A percentile compares a stretch with the other conserved stretches of the same genome.
Evolutionary conservation across 2,888 invertebrate species (phyloP).

Genomic region (Seira musarum): DNA sequence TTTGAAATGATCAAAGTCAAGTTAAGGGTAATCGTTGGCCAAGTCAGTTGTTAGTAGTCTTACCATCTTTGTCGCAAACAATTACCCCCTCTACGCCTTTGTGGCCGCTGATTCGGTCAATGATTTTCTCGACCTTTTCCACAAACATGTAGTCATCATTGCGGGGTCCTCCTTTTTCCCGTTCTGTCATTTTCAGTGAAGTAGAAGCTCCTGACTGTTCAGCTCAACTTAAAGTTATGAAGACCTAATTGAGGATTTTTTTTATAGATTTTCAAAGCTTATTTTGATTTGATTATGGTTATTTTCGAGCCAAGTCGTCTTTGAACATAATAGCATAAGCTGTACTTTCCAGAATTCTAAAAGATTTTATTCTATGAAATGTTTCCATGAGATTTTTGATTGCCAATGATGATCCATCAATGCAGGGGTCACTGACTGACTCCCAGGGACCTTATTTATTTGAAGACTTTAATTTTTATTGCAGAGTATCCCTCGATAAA

Average conservation of each 20-base stretch:
- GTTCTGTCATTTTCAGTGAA: too few species aligned
- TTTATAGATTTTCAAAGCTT: too few species aligned
- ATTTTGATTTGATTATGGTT: too few species aligned
- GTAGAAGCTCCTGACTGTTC: too few species aligned
- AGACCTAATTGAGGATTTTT: too few species aligned
- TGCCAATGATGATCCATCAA: neutral
- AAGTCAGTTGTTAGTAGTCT: neutral
- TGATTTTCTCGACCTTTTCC: slow-evolving; percentile 60
- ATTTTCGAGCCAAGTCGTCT: too few species aligned
- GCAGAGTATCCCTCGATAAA: slow-evolving; percentile 71
- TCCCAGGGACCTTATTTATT: too few species aligned
- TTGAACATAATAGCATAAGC: too few species aligned
- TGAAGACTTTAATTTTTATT: too few species aligned
- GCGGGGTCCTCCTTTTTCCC: slow-evolving; percentile 26
- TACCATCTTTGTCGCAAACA: slow-evolving; percentile 63
- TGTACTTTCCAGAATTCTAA: too few species aligned
- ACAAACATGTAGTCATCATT: slow-evolving; percentile 53
- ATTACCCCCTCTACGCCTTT: slow-evolving; percentile 63
- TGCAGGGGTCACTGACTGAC: neutral
- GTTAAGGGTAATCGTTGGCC: neutral
- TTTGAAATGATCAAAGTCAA: neutral
- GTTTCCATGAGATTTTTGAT: neutral
- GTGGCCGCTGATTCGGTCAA: slow-evolving; percentile 58
- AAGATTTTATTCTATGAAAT: too few species aligned
- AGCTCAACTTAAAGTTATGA: too few species aligned